Base-by-base conservation (phyloP, 2,797 vertebrate genomes). In the Calcarius lapponicus region DNA sequence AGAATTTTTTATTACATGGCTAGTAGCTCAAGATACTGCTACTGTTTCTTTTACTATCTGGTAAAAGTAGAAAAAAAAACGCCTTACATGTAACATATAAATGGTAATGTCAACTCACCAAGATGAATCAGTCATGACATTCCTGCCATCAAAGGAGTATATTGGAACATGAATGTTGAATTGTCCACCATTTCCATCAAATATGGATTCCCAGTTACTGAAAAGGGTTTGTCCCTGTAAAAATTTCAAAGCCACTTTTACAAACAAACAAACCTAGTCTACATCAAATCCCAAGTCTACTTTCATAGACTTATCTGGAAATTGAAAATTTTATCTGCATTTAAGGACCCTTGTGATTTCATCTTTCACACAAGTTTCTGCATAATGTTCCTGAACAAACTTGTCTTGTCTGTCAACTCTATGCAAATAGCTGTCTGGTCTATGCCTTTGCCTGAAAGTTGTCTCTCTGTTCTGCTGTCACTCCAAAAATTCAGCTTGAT, bases 121-220 rank as follows among this genome's bases (percentile, higher is more conserved):
- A 92, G 99, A 98, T 43, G 99, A 98, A 96, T 99, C 98, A 0
- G 98, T 98, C 97, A 99, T 98, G 80, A 99, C 94, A 1, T 99
- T 98, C 79, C 98, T 98, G 14, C 99, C 99, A 20, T 99, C 99
- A 71, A 99, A 99, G 51, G 99, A 99, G 92, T 99, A 99, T 96
- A 99, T 98, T 19, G 99, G 99, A 96, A 98, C 94, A 13, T 98
- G 97, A 70, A 95, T 38, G 61, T 98, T 98, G 97, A 97, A 99
- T 64, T 65, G 97, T 86, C 67, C 98, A 26, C 98, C 98, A 0
- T 98, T 95, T 24, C 98, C 98, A 31, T 90, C 98, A 97, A 99
- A 99, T 84, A 99, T 98, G 6, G 98, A 98, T 43, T 98, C 98
- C 99, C 99, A 99, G 94, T 98, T 99, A 90, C 95, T 97, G 96